Conservation (phyloP, 2,797 vertebrate genomes). For the Alectoris magna region DNA sequence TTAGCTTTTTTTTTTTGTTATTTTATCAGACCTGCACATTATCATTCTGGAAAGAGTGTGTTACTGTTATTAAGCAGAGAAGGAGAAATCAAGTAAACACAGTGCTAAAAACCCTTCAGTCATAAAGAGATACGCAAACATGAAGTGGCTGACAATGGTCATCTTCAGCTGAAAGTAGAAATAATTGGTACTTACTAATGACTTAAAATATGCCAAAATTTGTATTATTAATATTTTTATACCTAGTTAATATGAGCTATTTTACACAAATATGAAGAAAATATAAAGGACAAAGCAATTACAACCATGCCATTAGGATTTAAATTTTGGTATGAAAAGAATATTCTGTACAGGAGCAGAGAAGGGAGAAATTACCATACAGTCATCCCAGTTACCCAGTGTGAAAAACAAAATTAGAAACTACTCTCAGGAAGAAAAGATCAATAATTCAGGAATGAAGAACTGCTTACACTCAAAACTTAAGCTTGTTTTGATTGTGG, state of each 20-base stretch:
- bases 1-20: not conserved
- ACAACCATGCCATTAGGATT: not conserved
- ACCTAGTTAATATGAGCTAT: not conserved
- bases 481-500: conserved; percentile 30
- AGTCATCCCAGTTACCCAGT: not conserved
- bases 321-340: not conserved
- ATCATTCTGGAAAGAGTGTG: not conserved
- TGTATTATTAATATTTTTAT: not conserved
- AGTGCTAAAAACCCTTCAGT: not conserved
- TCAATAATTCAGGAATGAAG: conserved; percentile 1
- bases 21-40: not conserved
- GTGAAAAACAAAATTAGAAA: not conserved
- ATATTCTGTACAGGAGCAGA: not conserved
- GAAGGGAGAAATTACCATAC: not conserved
- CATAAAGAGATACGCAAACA: not conserved
- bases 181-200: not conserved
- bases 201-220: not conserved
- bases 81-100: not conserved
- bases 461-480: not conserved
- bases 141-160: not conserved
- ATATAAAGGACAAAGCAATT: not conserved
- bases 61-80: not conserved
- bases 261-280: not conserved
- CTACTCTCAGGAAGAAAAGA: not conserved
- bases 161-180: not conserved